These are phyloP conservation scores for Shargacucullia verbasci DNA, from an alignment of 2,888 invertebrate genomes.

Conservation along the genomic window DNA sequence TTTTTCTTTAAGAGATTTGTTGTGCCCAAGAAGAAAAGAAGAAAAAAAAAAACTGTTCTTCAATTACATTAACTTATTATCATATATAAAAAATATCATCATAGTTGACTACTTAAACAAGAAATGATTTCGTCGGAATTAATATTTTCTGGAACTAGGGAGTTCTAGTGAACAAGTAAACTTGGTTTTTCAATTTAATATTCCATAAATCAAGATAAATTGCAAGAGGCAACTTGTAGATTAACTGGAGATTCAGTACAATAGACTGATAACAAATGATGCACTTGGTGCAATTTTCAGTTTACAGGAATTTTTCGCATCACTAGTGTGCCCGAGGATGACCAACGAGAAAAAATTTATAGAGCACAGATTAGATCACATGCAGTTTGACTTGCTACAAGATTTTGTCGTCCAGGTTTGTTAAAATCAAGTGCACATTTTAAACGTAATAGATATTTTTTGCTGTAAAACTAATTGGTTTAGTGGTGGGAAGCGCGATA, in stretches of 20 bases:
- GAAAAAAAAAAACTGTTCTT: no score
- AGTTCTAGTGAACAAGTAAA: background rate
- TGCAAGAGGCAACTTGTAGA: constrained; percentile 23
- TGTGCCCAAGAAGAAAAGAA: no score
- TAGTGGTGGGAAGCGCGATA: no score
- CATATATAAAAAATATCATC: no score
- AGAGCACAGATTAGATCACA: constrained; percentile 59
- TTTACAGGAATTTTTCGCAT: constrained; percentile 77
- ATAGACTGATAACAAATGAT: constrained; percentile 1
- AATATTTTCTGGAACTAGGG: background rate
- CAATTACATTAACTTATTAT: no score
- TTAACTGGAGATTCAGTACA: constrained; percentile 19
- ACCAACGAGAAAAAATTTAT: constrained; percentile 61
- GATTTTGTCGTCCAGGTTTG: constrained; percentile 79
- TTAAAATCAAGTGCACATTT: no score
- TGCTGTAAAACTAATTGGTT: no score
- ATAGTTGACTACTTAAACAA: no score
- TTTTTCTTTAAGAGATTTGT: no score
- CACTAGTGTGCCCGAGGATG: constrained; percentile 80
- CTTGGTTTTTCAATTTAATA: background rate
- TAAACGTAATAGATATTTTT: no score
- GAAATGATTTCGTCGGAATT: background rate
- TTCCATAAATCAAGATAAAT: constrained; percentile 23
- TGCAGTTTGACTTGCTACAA: constrained; percentile 67
- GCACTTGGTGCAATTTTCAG: constrained; percentile 55